Percentiles rank a stretch among this genome's conserved stretches.
Conservation (phyloP, 2,888 invertebrate genomes). For the Tortrix viridana region DNA sequence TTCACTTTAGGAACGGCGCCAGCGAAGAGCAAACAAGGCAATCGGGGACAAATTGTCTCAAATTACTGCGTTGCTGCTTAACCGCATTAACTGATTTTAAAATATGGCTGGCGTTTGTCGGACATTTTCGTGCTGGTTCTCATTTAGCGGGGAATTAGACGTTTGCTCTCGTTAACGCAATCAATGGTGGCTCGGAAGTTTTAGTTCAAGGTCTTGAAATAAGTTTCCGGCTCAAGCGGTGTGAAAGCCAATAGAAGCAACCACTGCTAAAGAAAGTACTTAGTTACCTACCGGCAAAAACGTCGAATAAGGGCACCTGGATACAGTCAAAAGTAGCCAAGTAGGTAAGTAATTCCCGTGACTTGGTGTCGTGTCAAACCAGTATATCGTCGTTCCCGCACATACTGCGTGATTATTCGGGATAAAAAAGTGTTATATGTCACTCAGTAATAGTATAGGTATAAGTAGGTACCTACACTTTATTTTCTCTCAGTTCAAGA, state of each 20-base stretch:
- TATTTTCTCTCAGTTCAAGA: too few species aligned
- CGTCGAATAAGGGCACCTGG: too few species aligned
- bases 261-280: too few species aligned
- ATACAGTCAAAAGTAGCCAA: too few species aligned
- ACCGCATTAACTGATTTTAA: constrained; percentile 74
- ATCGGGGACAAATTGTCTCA: constrained; percentile 71
- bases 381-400: too few species aligned
- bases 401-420: too few species aligned
- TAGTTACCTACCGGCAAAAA: too few species aligned
- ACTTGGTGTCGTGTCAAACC: too few species aligned
- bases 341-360: too few species aligned
- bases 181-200: constrained; percentile 4
- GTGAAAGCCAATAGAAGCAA: not conserved
- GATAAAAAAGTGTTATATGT: too few species aligned
- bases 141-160: constrained; percentile 12
- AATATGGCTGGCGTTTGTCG: constrained; percentile 51
- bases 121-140: constrained; percentile 23
- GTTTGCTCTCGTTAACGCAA: constrained; percentile 11
- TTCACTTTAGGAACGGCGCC: constrained; percentile 54
- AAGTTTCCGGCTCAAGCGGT: not conserved
- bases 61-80: constrained; percentile 72
- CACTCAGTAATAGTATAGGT: too few species aligned
- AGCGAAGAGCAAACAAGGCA: constrained; percentile 68
- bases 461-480: too few species aligned
- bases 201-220: not conserved